These are phyloP conservation scores for Cephus cinctus DNA, from an alignment of 1,140 invertebrate species.

Conservation along the genomic window DNA sequence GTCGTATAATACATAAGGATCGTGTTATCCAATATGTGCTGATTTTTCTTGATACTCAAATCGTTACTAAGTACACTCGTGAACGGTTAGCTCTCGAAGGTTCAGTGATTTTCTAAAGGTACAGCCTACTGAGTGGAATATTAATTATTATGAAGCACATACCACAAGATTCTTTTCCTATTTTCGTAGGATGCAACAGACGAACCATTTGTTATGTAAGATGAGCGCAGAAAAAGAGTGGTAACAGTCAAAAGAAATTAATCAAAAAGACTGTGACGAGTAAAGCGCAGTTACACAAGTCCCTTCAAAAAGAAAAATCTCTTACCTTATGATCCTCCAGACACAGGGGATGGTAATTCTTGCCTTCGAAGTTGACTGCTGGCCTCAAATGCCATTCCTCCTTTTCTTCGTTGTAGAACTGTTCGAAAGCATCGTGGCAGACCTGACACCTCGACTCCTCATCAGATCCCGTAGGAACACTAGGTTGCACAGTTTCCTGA, in stretches of 20 bases:
- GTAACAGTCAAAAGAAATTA: slow-evolving; percentile 30
- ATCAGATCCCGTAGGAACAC: slow-evolving; percentile 64
- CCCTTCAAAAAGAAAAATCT: slow-evolving; percentile 8
- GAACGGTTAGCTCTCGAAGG: too few relatives aligned
- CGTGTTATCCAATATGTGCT: too few relatives aligned
- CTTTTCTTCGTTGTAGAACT: slow-evolving; percentile 92
- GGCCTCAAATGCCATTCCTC: slow-evolving; percentile 94
- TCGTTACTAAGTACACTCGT: too few relatives aligned
- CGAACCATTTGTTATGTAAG: too few relatives aligned
- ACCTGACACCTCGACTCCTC: slow-evolving; percentile 74
- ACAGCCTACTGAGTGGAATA: slow-evolving; percentile 4
- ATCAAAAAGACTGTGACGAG: too few relatives aligned
- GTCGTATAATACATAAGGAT: too few relatives aligned
- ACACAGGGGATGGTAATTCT: slow-evolving; percentile 88
- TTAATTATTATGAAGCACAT: slow-evolving; percentile 36
- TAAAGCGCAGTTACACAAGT: too few relatives aligned
- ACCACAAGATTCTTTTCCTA: slow-evolving; percentile 53
- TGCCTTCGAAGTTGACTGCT: slow-evolving; percentile 74
- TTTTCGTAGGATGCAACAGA: slow-evolving; percentile 42
- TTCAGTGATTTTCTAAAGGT: not conserved
- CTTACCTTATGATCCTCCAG: slow-evolving; percentile 84
- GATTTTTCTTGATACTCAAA: too few relatives aligned
- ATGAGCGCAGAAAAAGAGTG: too few relatives aligned
- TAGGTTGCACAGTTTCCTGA: slow-evolving; percentile 60
- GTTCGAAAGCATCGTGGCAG: slow-evolving; percentile 88